phyloP scores from a whole-genome alignment of 2,888 invertebrate genomes.

The Brachylomia viminalis region DNA sequence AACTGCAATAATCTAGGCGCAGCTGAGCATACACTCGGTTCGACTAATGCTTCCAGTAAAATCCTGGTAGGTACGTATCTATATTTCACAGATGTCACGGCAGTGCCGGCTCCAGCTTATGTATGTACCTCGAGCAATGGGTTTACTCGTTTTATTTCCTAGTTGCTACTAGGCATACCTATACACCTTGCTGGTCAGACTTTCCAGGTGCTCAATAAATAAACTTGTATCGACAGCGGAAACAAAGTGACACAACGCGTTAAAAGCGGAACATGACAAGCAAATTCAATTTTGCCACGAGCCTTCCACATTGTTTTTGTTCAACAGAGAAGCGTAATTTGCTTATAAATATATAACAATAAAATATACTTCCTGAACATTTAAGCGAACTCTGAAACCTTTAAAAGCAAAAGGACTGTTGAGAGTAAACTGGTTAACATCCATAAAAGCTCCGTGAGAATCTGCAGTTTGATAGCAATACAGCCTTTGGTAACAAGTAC shows the following conservation, averaged over 20 bases:
- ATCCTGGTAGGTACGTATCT: conserved; percentile 23
- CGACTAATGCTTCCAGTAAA: conserved; percentile 48
- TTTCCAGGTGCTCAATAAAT: conserved; percentile 51
- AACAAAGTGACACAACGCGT: conserved; percentile 65
- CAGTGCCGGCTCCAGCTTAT: conserved; percentile 37
- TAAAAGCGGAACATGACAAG: conserved; percentile 63
- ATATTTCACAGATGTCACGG: conserved; percentile 48
- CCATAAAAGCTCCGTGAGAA: conserved; percentile 77
- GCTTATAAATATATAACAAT: conserved; percentile 68
- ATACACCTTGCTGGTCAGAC: conserved; percentile 29
- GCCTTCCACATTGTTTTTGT: conserved; percentile 62
- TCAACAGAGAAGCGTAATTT: conserved; percentile 66
- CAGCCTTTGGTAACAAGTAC: conserved; percentile 75
- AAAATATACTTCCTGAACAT: conserved; percentile 64
- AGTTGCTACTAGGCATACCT: conserved; percentile 11
- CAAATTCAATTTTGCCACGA: conserved; percentile 69
- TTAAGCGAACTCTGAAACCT: conserved; percentile 63
- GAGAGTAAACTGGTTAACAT: conserved; percentile 75
- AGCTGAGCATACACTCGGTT: conserved; percentile 61
- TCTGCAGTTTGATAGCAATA: conserved; percentile 79
- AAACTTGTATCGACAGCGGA: conserved; percentile 53
- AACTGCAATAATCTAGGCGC: conserved; percentile 61
- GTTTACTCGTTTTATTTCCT: conserved; percentile 52
- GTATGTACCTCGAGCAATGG: conserved; percentile 17
- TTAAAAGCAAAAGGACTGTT: conserved; percentile 68